Base-by-base conservation (phyloP, 2,888 invertebrate genomes). In the Vannuccia rotundouncinata region DNA sequence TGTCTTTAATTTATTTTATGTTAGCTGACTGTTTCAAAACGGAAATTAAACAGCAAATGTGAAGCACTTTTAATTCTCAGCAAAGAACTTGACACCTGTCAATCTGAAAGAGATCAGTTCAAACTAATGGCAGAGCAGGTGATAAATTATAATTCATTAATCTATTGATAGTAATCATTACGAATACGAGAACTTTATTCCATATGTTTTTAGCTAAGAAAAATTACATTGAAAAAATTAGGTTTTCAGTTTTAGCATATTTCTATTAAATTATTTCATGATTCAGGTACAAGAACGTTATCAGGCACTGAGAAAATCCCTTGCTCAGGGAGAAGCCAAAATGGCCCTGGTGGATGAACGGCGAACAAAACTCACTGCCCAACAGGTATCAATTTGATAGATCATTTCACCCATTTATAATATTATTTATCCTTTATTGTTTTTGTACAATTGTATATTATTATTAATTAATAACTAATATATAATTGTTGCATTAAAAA, bases 1-100 rank as follows among this genome's bases (percentile, higher is more conserved):
- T 17, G 45, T 17, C 5, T 17, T 45, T 13, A 13, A 45, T 17
- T 45, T 45, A 17, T 45, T 45, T 45, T 45, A 28, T 22, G 1
- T 25, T 22, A 77, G 78, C 29, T 79, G n/a, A 31, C 74, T 29
- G 73, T 79, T 5, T 85, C 85, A 79, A 84, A 85, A 75, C 83
- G 92, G 82, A 93, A 93, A 87, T 88, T 94, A 29, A 92, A 93
- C 85, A 92, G 93, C 85, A 94, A 94, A 88, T 90, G 92, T 78
- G 93, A 94, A 87, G 94, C 94, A 0, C 87, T 94, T 59, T 89
- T 92, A n/a, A 92, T 93, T 82, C 89, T 94, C 86, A 92, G 91
- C 82, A 91, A 91, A 84, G 93, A 94, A 85, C 87, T 94, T 81
- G 92, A 93, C 84, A 91, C 92, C 87, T 93, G 92, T 85, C 91